Evolutionary conservation across 2,888 invertebrate species (phyloP), one percentile per base, ranked within the genome.

Genomic region (Platynereis dumerilii): DNA sequence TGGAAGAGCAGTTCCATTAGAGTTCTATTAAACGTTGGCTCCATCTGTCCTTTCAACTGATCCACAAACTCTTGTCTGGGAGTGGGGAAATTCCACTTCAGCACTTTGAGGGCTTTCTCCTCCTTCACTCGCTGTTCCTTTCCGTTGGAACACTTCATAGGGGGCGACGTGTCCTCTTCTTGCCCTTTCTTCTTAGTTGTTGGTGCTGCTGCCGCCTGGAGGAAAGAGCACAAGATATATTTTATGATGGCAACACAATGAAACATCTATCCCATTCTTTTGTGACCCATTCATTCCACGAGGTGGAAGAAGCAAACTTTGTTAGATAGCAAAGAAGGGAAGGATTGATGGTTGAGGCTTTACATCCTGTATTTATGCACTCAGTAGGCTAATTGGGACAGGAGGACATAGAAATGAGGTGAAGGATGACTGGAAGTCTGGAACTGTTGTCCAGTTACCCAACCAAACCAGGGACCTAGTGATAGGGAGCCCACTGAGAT

Each of bases 31-130:
- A 96, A 89, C 68, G 92, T 92, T 0, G 94, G 94, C 27, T 89
- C 88, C 94, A 99, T 96, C 81, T 96, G 93, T 70, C 93, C 93
- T 74, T 91, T 92, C 56, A 99, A 85, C 70, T 96, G 89, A 22
- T 95, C 94, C 17, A 94, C 92, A 86, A 96, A 98, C 80, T 99
- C 98, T 76, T 92, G 92, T 28, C 95, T 88, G 0, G 98, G 96
- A 0, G 92, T 89, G 0, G 93, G 91, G 79, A 98, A 98, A 82
- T 96, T 94, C 97, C 97, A 97, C 83, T 94, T 95, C 24, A 97
- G 86, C 1, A 86, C 81, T 86, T 94, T 94, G 65, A 97, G 87
- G 83, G 93, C 93, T 77, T 93, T 94, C 82, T 99, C 98, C 79
- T 99, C 98, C 57, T 94, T 91, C 55, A 93, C 89, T 61, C 99